phyloP scores from a whole-genome alignment of 2,113 vertebrate species.

The Aptenodytes forsteri region DNA sequence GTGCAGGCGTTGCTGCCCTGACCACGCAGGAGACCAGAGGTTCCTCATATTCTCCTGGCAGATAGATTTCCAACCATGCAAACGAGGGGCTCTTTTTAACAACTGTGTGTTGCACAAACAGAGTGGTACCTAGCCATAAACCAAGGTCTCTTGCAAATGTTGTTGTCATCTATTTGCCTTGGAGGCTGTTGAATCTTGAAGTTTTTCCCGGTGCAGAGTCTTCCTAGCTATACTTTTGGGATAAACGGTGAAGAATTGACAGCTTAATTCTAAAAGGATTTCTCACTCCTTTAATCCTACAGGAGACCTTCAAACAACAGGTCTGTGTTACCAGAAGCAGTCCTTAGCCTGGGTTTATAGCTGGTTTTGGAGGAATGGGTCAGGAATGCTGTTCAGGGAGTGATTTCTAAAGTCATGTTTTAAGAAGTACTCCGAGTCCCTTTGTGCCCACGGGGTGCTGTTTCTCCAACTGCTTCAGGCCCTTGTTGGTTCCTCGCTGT shows the following conservation, averaged over 20 bases:
- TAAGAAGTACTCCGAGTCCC: background rate
- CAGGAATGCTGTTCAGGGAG: background rate
- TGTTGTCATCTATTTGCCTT: background rate
- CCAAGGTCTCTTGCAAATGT: background rate
- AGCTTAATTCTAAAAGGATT: background rate
- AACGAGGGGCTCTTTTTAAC: background rate
- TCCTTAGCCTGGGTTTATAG: background rate
- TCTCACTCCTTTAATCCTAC: background rate
- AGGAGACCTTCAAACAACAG: background rate
- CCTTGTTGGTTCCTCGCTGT: fast-evolving
- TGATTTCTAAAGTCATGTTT: background rate
- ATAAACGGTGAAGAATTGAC: background rate
- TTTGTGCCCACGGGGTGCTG: background rate
- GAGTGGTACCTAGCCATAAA: background rate
- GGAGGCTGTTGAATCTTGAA: background rate
- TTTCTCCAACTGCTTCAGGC: background rate
- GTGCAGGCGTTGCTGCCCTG: background rate
- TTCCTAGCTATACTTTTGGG: background rate
- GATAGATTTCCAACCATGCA: background rate
- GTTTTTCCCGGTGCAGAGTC: background rate
- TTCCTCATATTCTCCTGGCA: background rate
- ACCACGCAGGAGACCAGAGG: background rate
- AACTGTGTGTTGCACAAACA: background rate
- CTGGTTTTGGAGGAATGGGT: background rate
- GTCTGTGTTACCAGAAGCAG: background rate